Percentiles rank a stretch among this genome's conserved stretches.
Conservation (phyloP, 2,797 vertebrate species). For the Melanotaenia pygmaea region DNA sequence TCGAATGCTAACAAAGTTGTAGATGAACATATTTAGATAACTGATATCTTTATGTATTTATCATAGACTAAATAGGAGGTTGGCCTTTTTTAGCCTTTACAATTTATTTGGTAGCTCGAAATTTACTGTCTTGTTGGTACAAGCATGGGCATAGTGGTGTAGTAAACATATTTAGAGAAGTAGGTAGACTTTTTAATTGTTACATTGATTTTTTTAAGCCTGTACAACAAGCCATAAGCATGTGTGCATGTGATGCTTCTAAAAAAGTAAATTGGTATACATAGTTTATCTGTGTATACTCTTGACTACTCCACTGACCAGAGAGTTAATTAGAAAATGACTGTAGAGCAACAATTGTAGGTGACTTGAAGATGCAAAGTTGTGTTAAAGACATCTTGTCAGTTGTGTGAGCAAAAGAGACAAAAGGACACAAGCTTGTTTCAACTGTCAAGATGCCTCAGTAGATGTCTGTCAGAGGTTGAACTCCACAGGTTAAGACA, state of each 20-base stretch:
- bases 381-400: background rate
- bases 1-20: no score
- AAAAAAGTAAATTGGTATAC: no score
- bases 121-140: background rate
- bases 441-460: slow-evolving; percentile 53
- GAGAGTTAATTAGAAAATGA: background rate
- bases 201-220: background rate
- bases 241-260: background rate
- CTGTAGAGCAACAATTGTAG: background rate
- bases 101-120: background rate
- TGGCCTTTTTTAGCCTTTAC: background rate
- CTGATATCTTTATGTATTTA: background rate
- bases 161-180: no score
- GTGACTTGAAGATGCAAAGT: background rate
- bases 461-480: slow-evolving; percentile 59
- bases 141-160: no score
- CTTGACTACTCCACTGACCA: background rate
- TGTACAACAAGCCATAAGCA: background rate
- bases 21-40: no score
- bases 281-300: no score
- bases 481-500: slow-evolving; percentile 52
- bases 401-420: slow-evolving; percentile 40
- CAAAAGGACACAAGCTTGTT: slow-evolving; percentile 45
- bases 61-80: background rate
- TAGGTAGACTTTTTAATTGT: no score